Base-by-base conservation (phyloP, 2,888 invertebrate genomes). In the Heliconius sara region DNA sequence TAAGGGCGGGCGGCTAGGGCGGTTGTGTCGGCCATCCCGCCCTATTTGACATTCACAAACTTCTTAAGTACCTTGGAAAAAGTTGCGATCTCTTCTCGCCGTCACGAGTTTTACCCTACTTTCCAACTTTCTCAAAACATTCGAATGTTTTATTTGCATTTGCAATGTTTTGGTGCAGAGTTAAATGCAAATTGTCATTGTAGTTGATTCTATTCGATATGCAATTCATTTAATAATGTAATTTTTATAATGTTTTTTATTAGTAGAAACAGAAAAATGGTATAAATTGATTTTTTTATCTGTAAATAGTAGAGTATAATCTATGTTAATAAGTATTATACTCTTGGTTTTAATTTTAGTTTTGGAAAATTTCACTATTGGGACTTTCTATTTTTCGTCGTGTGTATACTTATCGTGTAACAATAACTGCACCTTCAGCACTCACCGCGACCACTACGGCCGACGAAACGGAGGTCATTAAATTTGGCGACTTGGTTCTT, bases 401-500 rank as follows among this genome's bases (percentile, higher is more conserved):
- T 43, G 43, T 79, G 43, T 78, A 83, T 85, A 85, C 80, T 84
- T 80, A 85, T 83, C 84, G 85, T 86, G 85, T 86, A 84, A 86
- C 86, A 89, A 90, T 89, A 94, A 95, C 95, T 94, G 94, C 94
- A 95, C 95, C 95, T 95, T 94, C 91, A 87, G 92, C 92, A 96
- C 97, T 97, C 95, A 99, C 99, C 99, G 97, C 99, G 96, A 88
- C 99, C 99, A 92, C 99, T 99, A 92, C 99, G 96, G 86, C 99
- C 99, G 88, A 99, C 99, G 96, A 99, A 99, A 91, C 99, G 96
- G 88, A 99, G 96, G 95, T 99, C 99, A 93, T 99, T 99, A 95
- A 99, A 99, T 95, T 99, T 99, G 85, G 99, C 99, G 87, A 99
- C 98, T 92, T 99, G 99, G 93, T 99, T 99, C 96, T 99, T 99